phyloP scores from a whole-genome alignment of 1,140 invertebrate genomes.

The Danaus melanippus region DNA sequence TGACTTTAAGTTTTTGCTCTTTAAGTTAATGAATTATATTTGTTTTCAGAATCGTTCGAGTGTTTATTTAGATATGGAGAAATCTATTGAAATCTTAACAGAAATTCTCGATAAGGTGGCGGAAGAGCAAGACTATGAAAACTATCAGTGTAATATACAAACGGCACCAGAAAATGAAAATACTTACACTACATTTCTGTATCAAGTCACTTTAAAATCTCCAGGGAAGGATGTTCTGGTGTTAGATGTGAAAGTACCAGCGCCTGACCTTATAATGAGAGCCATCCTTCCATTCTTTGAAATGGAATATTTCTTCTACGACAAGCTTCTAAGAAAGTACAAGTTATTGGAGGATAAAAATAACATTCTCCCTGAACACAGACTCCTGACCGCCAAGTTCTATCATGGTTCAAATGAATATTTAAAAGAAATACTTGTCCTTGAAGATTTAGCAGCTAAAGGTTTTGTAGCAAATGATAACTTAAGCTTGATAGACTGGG shows the following conservation, averaged over 20 bases:
- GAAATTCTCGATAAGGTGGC: conserved; percentile 23
- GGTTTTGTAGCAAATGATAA: conserved; percentile 36
- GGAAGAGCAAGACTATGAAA: conserved; percentile 19
- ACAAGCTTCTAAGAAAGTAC: conserved; percentile 29
- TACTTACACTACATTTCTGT: conserved; percentile 35
- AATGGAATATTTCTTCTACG: conserved; percentile 39
- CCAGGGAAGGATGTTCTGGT: conserved; percentile 25
- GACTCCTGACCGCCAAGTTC: conserved; percentile 25
- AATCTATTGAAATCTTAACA: conserved; percentile 14
- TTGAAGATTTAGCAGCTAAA: conserved; percentile 35
- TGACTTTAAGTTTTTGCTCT: no score
- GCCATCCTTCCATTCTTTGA: conserved; percentile 25
- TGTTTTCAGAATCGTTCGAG: no score
- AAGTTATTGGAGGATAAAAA: conserved; percentile 30
- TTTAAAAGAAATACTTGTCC: conserved; percentile 36
- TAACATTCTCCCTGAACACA: conserved; percentile 25
- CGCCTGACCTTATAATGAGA: conserved; percentile 30
- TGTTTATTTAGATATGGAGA: conserved; percentile 11
- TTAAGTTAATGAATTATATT: no score
- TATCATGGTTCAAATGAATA: conserved; percentile 28
- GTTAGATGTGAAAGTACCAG: conserved; percentile 43
- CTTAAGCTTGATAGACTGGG: conserved; percentile 38
- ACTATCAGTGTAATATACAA: conserved; percentile 15
- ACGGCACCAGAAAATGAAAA: conserved; percentile 27
- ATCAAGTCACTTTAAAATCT: conserved; percentile 19